Conservation (phyloP, 64 coral and sea anemone species). For the Pachyseris speciosa region DNA sequence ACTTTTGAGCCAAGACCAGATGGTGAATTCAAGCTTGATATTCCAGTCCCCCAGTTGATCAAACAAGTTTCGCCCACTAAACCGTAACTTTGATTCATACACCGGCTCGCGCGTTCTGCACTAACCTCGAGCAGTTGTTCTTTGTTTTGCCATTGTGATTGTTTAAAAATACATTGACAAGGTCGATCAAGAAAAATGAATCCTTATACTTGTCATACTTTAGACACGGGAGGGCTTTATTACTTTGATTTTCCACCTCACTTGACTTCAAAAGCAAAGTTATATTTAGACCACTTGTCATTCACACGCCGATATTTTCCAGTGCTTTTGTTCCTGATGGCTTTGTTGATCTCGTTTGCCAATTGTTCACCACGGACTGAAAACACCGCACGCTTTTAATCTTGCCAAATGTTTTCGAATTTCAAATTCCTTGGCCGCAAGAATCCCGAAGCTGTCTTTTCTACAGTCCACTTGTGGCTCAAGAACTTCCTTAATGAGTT, state of each 20-base stretch:
- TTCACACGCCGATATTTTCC: not conserved
- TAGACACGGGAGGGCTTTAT: slow-evolving; percentile 25
- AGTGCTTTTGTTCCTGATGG: not conserved
- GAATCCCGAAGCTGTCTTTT: not conserved
- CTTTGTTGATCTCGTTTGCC: not conserved
- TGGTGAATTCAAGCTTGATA: not conserved
- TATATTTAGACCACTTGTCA: slow-evolving; percentile 26
- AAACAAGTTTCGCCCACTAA: not conserved
- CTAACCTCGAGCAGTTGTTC: not conserved
- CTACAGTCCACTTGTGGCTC: not conserved
- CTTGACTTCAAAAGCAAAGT: not conserved
- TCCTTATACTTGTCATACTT: not conserved
- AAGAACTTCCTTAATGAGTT: not conserved
- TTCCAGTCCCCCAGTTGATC: not conserved
- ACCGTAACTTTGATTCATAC: not conserved
- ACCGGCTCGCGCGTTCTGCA: too few species aligned
- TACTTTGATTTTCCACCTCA: not conserved
- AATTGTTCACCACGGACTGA: not conserved
- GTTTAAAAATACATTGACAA: slow-evolving; percentile 1
- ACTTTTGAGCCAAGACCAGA: too few species aligned
- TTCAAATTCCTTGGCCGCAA: not conserved
- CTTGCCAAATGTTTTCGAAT: not conserved
- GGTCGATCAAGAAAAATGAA: not conserved
- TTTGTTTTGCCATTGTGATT: not conserved
- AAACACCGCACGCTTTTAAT: not conserved